phyloP scores from a whole-genome alignment of 2,888 invertebrate genomes.

The Tenthredo mesomela region DNA sequence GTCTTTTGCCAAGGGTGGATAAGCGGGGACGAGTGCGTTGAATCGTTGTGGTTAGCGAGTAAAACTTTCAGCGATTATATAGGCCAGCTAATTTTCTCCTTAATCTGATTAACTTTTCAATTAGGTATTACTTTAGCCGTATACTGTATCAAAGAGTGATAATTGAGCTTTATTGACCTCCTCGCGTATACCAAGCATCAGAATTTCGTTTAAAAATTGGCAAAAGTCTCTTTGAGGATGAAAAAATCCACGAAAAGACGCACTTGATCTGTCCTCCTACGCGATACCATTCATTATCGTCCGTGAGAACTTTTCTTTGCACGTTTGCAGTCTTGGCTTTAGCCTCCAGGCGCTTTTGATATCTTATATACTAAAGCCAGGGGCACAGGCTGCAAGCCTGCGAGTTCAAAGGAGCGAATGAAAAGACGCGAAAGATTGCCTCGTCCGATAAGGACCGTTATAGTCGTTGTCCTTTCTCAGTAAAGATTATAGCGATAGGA shows the following conservation, averaged over 20 bases:
- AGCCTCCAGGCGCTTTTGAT: constrained; percentile 29
- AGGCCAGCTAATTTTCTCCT: neutral
- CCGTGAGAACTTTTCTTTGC: neutral
- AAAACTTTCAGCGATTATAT: neutral
- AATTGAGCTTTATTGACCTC: neutral
- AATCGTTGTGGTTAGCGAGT: neutral
- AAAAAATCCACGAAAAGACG: neutral
- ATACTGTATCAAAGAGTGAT: neutral
- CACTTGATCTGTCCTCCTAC: neutral
- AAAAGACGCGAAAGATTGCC: constrained; percentile 48
- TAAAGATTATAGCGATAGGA: constrained; percentile 44
- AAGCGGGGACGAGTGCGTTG: constrained; percentile 22
- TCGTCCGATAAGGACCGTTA: constrained; percentile 44
- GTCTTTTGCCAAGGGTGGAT: constrained; percentile 18
- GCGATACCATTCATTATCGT: constrained; percentile 5
- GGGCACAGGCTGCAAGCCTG: neutral
- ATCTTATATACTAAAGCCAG: constrained; percentile 22
- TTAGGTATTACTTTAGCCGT: neutral
- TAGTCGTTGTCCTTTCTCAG: constrained; percentile 45
- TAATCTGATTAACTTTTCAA: neutral
- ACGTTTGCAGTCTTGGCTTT: constrained; percentile 9
- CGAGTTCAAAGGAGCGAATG: constrained; percentile 39
- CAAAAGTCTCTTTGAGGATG: neutral
- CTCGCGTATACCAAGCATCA: neutral
- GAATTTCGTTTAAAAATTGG: neutral